These are phyloP conservation scores for Nyctereutes procyonoides DNA, from an alignment of 2,113 vertebrate species.

Conservation along the genomic window DNA sequence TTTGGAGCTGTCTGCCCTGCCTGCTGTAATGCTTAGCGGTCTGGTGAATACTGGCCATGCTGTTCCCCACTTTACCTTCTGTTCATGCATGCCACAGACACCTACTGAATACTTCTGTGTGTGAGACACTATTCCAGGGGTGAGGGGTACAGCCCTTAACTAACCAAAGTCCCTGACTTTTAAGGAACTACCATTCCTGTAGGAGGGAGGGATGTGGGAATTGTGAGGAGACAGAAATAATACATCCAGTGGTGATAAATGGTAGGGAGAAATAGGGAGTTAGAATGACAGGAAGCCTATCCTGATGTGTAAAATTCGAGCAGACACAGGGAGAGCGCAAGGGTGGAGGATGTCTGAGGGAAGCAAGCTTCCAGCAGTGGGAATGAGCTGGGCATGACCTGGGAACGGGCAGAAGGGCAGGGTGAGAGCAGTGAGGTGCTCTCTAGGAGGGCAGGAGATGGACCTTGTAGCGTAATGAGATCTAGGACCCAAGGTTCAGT, in stretches of 20 bases:
- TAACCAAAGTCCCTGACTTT: neutral
- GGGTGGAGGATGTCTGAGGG: neutral
- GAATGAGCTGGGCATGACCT: neutral
- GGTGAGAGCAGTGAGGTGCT: neutral
- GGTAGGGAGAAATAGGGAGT: neutral
- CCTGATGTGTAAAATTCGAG: neutral
- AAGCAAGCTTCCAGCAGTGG: neutral
- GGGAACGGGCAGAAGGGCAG: neutral
- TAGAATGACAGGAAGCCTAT: neutral
- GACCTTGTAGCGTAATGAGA: neutral
- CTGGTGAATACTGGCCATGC: fast-evolving
- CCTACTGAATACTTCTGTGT: neutral
- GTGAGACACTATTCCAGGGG: neutral
- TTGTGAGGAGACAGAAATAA: neutral
- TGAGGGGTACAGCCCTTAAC: neutral
- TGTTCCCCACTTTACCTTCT: neutral
- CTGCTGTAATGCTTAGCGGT: neutral
- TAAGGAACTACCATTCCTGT: neutral
- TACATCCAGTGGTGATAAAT: neutral
- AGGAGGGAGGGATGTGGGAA: neutral
- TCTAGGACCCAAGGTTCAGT: neutral
- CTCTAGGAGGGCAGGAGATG: neutral
- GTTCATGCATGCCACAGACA: neutral
- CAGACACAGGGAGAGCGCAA: neutral
- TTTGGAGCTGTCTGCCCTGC: neutral